A percentile compares a stretch with the other conserved stretches of the same genome.
Evolutionary conservation across 2,797 vertebrate genomes (phyloP).

Genomic region (Erithacus rubecula): DNA sequence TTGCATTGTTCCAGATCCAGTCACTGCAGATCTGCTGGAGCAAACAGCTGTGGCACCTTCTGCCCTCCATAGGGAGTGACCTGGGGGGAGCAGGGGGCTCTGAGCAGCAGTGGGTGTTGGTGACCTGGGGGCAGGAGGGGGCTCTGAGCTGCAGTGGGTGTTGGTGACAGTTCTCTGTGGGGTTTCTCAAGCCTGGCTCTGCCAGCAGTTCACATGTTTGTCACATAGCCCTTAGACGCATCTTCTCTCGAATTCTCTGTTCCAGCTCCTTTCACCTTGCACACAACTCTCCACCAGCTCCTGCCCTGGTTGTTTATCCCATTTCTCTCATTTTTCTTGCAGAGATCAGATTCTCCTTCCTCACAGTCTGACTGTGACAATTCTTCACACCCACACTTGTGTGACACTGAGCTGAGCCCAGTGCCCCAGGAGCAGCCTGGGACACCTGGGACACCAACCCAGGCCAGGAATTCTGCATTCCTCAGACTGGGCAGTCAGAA

Average conservation of each 20-base stretch:
- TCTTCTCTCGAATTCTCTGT: background rate
- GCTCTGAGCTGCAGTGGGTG: no score
- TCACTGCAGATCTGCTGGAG: no score
- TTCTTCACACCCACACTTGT: background rate
- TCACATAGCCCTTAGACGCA: accelerated
- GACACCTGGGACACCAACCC: background rate
- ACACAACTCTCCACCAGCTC: background rate
- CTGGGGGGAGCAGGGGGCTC: no score
- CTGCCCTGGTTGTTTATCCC: background rate
- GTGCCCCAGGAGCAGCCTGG: background rate
- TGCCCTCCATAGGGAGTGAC: no score
- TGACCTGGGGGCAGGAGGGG: no score
- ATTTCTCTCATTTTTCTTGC: background rate
- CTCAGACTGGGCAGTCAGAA: background rate
- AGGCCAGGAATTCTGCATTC: background rate
- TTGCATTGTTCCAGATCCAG: no score
- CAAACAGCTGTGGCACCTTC: no score
- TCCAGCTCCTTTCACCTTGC: background rate
- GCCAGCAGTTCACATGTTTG: no score
- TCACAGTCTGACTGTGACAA: background rate
- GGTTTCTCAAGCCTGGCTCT: no score
- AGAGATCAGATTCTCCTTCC: background rate
- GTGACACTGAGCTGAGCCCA: background rate
- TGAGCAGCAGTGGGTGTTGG: no score
- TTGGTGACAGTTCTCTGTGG: no score